These are phyloP conservation scores for Sarcophaga caerulescens DNA, from an alignment of 2,888 invertebrate genomes.

Conservation along the genomic window DNA sequence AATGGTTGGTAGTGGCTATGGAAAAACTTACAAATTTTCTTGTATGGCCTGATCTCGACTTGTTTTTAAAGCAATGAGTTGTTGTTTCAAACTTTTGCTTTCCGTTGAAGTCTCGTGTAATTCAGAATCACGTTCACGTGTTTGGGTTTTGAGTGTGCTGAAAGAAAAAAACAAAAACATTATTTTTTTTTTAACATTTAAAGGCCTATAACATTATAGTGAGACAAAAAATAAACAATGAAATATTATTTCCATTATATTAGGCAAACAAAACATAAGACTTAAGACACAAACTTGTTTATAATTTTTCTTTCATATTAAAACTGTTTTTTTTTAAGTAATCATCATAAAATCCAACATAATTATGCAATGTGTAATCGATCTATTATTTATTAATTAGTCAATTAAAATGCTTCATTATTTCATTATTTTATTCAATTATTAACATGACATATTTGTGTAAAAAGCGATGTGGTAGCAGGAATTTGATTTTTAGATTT, in stretches of 20 bases:
- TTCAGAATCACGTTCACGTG: slow-evolving; percentile 77
- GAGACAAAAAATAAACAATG: slow-evolving; percentile 17
- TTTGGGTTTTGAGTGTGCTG: slow-evolving; percentile 75
- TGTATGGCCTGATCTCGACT: slow-evolving; percentile 79
- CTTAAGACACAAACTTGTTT: slow-evolving; percentile 60
- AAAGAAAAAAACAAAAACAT: slow-evolving; percentile 52
- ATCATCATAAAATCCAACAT: neutral
- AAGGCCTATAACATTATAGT: neutral
- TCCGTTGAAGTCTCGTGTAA: slow-evolving; percentile 78
- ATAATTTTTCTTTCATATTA: neutral
- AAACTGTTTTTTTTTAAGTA: neutral
- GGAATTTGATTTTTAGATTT: too few species aligned
- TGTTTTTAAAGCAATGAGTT: slow-evolving; percentile 77
- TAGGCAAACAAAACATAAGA: slow-evolving; percentile 46
- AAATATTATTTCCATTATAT: neutral
- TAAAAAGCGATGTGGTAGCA: too few species aligned
- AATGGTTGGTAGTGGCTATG: slow-evolving; percentile 18
- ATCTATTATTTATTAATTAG: slow-evolving; percentile 17
- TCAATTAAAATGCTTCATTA: slow-evolving; percentile 4
- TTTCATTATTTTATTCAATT: slow-evolving; percentile 11
- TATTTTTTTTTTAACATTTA: neutral
- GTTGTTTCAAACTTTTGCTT: slow-evolving; percentile 78
- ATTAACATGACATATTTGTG: slow-evolving; percentile 29
- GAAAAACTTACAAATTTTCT: slow-evolving; percentile 78
- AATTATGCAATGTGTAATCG: slow-evolving; percentile 17